phyloP scores from a whole-genome alignment of 2,113 vertebrate genomes.

The Corvus moneduloides region DNA sequence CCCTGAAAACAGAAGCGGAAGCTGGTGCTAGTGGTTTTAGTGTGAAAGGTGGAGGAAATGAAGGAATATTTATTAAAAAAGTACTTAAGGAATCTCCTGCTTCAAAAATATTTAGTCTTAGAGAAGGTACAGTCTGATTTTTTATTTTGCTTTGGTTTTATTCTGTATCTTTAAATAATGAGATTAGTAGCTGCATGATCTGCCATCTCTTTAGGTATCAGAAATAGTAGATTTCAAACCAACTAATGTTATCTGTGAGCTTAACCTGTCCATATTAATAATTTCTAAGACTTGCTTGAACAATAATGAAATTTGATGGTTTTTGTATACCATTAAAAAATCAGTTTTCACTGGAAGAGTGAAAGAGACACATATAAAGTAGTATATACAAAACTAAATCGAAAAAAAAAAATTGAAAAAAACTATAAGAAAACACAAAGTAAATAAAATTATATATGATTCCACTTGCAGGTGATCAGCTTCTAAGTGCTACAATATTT shows the following conservation, averaged over 20 bases:
- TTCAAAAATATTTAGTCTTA: conserved; percentile 84
- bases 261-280: not conserved
- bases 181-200: not conserved
- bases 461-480: conserved; percentile 85
- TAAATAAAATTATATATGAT: not conserved
- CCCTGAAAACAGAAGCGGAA: conserved; percentile 84
- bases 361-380: not conserved
- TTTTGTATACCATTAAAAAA: not conserved
- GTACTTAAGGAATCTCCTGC: conserved; percentile 89
- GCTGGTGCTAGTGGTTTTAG: conserved; percentile 86
- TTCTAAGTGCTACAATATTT: conserved; percentile 93
- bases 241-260: not conserved
- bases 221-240: not conserved
- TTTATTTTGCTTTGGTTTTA: not conserved
- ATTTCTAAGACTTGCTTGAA: not conserved
- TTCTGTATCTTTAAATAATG: not conserved
- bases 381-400: not conserved
- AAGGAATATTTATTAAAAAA: conserved; percentile 89
- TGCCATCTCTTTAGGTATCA: not conserved
- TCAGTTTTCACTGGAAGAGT: not conserved
- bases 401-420: not conserved
- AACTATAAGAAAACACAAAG: not conserved
- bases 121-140: conserved; percentile 82
- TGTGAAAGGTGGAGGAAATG: conserved; percentile 85
- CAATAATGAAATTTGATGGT: not conserved